phyloP scores from a whole-genome alignment of 2,797 vertebrate species.

The Lacerta bilineata region DNA sequence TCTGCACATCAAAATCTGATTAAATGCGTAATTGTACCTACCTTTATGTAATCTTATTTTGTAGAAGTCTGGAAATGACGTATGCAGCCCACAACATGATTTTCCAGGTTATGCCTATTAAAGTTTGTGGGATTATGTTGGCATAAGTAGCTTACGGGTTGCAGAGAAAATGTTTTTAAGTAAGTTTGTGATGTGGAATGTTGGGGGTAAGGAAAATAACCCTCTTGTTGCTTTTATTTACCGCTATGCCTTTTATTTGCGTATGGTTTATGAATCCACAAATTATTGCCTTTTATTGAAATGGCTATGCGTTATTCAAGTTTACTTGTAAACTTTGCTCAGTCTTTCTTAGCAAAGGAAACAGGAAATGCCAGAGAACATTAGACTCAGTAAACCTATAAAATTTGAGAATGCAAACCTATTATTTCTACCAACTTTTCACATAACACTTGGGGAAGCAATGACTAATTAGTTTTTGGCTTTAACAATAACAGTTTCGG shows the following conservation, averaged over 20 bases:
- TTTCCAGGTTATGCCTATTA: slow-evolving; percentile 16
- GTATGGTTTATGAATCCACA: slow-evolving; percentile 84
- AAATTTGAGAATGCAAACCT: slow-evolving; percentile 90
- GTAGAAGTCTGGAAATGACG: slow-evolving; percentile 54
- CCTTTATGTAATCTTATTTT: slow-evolving; percentile 31
- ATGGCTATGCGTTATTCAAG: slow-evolving; percentile 89
- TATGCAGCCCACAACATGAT: slow-evolving; percentile 5
- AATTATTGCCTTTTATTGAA: slow-evolving; percentile 86
- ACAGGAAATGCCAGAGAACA: slow-evolving; percentile 97
- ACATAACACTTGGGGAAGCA: slow-evolving; percentile 95
- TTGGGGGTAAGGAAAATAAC: slow-evolving; percentile 57
- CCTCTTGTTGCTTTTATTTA: slow-evolving; percentile 72
- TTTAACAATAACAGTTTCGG: slow-evolving; percentile 90
- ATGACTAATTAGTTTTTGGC: slow-evolving; percentile 95
- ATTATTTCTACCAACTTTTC: slow-evolving; percentile 93
- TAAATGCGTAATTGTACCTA: slow-evolving; percentile 10
- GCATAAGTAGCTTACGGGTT: not conserved
- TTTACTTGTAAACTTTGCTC: slow-evolving; percentile 93
- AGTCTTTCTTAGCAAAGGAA: slow-evolving; percentile 89
- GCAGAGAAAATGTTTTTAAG: slow-evolving; percentile 28
- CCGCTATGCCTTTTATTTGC: slow-evolving; percentile 75
- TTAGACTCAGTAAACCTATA: slow-evolving; percentile 96
- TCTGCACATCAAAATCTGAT: not conserved
- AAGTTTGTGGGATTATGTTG: not conserved
- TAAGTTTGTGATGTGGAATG: slow-evolving; percentile 54